Evolutionary conservation across 1,140 invertebrate species (phyloP), one percentile per base, ranked within the genome.

Genomic region (Lutraria rhynchaena): DNA sequence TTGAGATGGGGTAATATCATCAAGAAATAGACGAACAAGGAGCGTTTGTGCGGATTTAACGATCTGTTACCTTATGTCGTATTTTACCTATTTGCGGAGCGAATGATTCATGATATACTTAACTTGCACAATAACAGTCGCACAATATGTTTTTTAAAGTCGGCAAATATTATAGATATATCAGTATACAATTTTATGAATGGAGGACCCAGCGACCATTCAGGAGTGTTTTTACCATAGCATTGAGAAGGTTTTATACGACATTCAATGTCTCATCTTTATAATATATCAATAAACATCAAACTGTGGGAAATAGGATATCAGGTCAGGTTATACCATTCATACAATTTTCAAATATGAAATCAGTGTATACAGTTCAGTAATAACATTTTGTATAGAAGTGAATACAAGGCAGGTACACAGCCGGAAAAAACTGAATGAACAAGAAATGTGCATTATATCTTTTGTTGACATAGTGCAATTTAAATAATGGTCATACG

Each of bases 141-240:
- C 73, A 75, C 73, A 75, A 75, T 75, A 75, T 63, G 73, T 35
- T 57, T 60, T 75, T 61, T 19, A 49, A 75, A 75, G 35, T 75
- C 31, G 73, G 73, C 35, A 75, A 75, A 75, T 75, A 75, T 61
- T 75, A 61, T 31, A n/a, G 41, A 75, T 75, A 75, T 75, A 75
- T 75, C 73, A 61, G 63, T 61, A 61, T 61, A 75, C 73, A 49
- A 35, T 31, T 75, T 75, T 75, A 60, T 75, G 55, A 61, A 75
- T 75, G 73, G 63, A 61, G 29, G 57, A 24, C 35, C 19, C 22
- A 35, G 44, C 44, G 51, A n/a, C n/a, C 27, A 61, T 41, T 7
- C 15, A 44, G 57, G 73, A 75, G 55, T 61, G 73, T 61, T 61
- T 33, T 29, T 46, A 29, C 27, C 7, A 15, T 3, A 24, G 63